Percentiles rank a stretch among this genome's conserved stretches.
Conservation (phyloP, 64 coral and sea anemone genomes). For the Montipora capricornis region DNA sequence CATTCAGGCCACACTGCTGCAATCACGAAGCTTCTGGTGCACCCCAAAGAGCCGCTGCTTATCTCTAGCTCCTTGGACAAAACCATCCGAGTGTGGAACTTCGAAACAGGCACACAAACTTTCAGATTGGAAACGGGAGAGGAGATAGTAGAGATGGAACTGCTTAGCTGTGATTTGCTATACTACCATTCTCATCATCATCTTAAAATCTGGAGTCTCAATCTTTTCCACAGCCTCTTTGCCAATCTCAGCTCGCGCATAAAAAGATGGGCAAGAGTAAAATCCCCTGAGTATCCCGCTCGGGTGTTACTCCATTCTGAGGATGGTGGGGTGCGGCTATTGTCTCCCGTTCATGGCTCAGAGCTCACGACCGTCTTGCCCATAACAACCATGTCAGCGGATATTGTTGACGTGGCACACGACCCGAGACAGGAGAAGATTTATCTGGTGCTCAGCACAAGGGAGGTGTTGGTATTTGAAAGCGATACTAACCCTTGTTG, state of each 20-base stretch:
- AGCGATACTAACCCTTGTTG: constrained; percentile 90
- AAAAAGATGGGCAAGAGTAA: constrained; percentile 60
- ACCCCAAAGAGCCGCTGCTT: constrained; percentile 63
- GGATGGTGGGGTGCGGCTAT: constrained; percentile 62
- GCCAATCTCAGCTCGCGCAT: constrained; percentile 83
- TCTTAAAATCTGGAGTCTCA: constrained; percentile 89
- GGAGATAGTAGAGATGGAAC: constrained; percentile 78
- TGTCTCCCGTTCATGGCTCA: constrained; percentile 89
- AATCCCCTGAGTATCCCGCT: constrained; percentile 46
- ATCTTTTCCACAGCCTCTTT: constrained; percentile 92
- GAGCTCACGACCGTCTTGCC: constrained; percentile 91
- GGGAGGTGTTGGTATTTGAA: constrained; percentile 87
- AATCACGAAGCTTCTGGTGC: constrained; percentile 86
- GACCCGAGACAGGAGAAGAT: constrained; percentile 83
- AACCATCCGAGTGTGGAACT: constrained; percentile 95
- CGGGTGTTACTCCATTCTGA: constrained; percentile 51
- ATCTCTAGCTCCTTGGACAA: constrained; percentile 94
- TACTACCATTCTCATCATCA: constrained; percentile 89
- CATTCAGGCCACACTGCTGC: constrained; percentile 86
- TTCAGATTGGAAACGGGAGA: constrained; percentile 92
- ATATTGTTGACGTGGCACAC: constrained; percentile 85
- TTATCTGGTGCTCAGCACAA: constrained; percentile 73
- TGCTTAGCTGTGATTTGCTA: constrained; percentile 70
- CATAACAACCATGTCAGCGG: constrained; percentile 62
- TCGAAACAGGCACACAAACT: constrained; percentile 93